phyloP scores from a whole-genome alignment of 2,797 vertebrate genomes.

The Mus caroli region DNA sequence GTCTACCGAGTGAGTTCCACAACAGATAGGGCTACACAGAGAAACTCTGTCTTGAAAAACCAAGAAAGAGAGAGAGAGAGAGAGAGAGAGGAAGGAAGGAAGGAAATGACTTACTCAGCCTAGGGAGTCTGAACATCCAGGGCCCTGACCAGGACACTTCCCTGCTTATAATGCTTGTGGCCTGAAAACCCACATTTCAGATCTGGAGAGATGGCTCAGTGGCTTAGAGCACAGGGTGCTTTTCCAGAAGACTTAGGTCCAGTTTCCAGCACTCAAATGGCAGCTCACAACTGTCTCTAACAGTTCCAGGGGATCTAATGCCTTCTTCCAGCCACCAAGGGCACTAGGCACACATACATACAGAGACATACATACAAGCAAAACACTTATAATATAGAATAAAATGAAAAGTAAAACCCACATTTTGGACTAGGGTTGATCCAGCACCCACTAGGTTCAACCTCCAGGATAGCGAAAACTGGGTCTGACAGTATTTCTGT shows the following conservation, averaged over 20 bases:
- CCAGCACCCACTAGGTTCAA: neutral
- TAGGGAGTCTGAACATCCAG: neutral
- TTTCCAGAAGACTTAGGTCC: neutral
- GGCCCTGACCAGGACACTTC: conserved; percentile 13
- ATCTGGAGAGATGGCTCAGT: neutral
- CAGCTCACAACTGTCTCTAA: neutral
- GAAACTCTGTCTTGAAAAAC: no score
- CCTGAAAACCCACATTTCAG: conserved; percentile 71
- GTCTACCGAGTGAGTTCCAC: no score
- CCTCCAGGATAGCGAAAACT: neutral
- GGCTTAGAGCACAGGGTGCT: neutral
- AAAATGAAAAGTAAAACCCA: conserved; percentile 48
- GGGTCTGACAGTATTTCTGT: neutral
- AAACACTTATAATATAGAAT: neutral
- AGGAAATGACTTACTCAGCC: neutral
- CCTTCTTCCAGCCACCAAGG: neutral
- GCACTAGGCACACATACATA: neutral
- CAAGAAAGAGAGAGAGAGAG: no score
- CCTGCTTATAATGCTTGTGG: neutral
- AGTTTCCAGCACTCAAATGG: neutral
- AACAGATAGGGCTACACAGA: no score
- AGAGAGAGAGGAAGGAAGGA: no score
- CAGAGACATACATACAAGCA: neutral
- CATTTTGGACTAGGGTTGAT: conserved; percentile 17
- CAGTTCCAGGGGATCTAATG: neutral